Conservation (phyloP, 1,140 invertebrate species). For the Diachasma alloeum region DNA sequence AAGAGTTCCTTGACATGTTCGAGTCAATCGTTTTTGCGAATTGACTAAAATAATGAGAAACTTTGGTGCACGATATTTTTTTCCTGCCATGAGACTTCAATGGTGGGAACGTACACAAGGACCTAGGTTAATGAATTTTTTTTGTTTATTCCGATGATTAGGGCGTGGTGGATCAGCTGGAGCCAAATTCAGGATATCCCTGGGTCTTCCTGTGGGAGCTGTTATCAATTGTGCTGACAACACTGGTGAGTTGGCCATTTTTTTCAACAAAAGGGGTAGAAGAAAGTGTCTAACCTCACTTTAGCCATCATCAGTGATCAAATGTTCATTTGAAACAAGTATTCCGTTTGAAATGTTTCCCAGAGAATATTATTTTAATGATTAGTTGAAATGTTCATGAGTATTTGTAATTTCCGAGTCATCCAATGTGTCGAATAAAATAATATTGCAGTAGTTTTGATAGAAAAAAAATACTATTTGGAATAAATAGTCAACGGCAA, state of each 20-base stretch:
- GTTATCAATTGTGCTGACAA: conserved; percentile 99
- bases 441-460: too few species aligned
- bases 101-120: neutral
- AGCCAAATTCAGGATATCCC: conserved; percentile 99
- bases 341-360: too few species aligned
- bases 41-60: conserved; percentile 15
- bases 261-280: too few species aligned
- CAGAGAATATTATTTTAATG: too few species aligned
- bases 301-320: too few species aligned
- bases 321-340: too few species aligned
- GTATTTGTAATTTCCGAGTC: too few species aligned
- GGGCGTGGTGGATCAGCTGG: conserved; percentile 99
- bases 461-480: too few species aligned
- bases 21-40: conserved; percentile 20
- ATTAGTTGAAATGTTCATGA: too few species aligned
- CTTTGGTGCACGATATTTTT: neutral
- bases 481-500: too few species aligned
- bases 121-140: conserved; percentile 52
- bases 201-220: conserved; percentile 98
- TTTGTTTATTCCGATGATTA: conserved; percentile 57
- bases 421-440: too few species aligned
- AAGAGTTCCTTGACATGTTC: conserved; percentile 10
- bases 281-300: too few species aligned
- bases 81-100: neutral
- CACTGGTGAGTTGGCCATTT: conserved; percentile 75